These are phyloP conservation scores for Urocitellus parryii DNA, from an alignment of 2,113 vertebrate species.

Conservation along the genomic window DNA sequence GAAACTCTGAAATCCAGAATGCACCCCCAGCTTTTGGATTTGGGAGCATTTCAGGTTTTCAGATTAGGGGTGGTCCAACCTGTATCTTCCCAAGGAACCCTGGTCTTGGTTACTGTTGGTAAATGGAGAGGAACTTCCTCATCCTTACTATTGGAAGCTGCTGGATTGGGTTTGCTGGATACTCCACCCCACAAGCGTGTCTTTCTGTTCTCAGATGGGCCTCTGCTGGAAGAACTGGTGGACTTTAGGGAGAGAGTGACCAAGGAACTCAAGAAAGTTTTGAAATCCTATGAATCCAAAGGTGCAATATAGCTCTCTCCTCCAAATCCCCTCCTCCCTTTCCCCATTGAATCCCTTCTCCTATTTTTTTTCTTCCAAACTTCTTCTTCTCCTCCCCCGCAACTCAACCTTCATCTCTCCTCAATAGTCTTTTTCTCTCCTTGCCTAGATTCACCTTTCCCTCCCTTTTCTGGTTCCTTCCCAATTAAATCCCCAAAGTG, in stretches of 20 bases:
- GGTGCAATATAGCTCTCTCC: not conserved
- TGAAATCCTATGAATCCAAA: constrained; percentile 69
- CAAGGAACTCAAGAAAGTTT: constrained; percentile 70
- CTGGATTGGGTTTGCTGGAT: not conserved
- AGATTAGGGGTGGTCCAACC: not conserved
- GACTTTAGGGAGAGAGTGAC: not conserved
- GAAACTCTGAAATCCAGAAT: not conserved
- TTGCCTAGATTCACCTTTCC: not conserved
- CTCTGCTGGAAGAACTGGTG: constrained; percentile 78
- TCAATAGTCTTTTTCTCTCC: not conserved
- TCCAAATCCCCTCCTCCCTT: rapidly evolving
- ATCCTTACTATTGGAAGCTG: not conserved
- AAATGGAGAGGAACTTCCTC: not conserved
- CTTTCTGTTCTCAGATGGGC: constrained; percentile 64
- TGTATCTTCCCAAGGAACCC: not conserved
- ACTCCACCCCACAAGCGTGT: not conserved
- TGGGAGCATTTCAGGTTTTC: not conserved
- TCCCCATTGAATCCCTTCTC: no score
- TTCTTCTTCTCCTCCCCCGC: not conserved
- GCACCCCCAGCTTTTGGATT: not conserved
- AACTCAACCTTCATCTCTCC: not conserved
- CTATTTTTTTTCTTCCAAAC: not conserved
- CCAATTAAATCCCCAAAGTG: not conserved
- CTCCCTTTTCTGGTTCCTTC: not conserved
- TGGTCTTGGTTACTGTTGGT: not conserved